Evolutionary conservation across 2,113 vertebrate genomes (phyloP).

Genomic region (Xiphophorus maculatus): DNA sequence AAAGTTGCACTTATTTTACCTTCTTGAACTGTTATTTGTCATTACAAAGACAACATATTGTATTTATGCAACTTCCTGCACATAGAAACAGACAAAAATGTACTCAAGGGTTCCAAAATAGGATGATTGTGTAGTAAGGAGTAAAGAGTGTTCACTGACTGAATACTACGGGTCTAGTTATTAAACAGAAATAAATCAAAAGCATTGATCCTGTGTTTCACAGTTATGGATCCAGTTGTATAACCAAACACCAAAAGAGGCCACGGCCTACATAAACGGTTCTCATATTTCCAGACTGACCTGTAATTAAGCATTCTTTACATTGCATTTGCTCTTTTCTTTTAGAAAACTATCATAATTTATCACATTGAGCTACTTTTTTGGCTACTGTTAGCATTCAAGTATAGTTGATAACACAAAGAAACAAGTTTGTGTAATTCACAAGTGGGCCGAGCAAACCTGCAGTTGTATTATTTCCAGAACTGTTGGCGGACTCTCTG

Average conservation of each 20-base stretch:
- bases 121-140: neutral
- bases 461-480: constrained; percentile 4
- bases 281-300: neutral
- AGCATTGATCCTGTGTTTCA: neutral
- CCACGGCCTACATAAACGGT: neutral
- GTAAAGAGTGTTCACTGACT: neutral
- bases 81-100: neutral
- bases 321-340: neutral
- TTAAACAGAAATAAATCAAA: neutral
- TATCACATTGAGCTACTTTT: neutral
- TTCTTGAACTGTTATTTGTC: neutral
- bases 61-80: neutral
- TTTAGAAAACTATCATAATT: neutral
- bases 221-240: neutral
- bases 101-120: neutral
- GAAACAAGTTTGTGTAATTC: neutral
- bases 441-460: constrained; percentile 27
- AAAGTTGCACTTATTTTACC: neutral
- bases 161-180: neutral
- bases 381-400: neutral
- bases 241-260: neutral
- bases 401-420: neutral
- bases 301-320: neutral
- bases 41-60: neutral
- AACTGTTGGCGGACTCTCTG: neutral